Conservation (phyloP, 2,113 vertebrate genomes). For the Dromas ardeola region DNA sequence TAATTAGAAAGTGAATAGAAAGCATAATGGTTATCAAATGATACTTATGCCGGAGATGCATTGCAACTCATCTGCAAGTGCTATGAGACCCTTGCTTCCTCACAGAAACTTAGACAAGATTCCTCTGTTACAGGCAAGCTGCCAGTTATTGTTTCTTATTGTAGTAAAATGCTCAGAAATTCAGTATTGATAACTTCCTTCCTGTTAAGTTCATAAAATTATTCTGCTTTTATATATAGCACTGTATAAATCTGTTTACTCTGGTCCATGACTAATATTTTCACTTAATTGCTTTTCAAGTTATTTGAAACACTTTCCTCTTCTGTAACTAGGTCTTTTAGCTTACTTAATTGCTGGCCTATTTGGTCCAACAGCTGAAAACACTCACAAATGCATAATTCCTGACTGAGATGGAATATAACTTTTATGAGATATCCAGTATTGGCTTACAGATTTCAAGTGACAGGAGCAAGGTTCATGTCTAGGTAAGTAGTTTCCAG, state of each 20-base stretch:
- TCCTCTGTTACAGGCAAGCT: not conserved
- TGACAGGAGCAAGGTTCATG: not conserved
- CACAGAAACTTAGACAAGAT: conserved; percentile 2
- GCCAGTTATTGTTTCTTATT: not conserved
- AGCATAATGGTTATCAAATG: conserved; percentile 31
- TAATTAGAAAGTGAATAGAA: conserved; percentile 50
- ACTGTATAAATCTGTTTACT: not conserved
- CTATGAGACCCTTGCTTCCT: not conserved
- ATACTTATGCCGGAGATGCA: not conserved
- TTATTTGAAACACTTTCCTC: not conserved
- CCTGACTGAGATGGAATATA: not conserved
- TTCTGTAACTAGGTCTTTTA: not conserved
- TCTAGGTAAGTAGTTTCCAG: not conserved
- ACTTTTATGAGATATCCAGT: not conserved
- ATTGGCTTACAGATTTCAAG: not conserved
- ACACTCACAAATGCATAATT: not conserved
- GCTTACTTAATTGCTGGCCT: not conserved
- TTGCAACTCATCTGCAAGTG: conserved; percentile 11
- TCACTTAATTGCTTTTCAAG: not conserved
- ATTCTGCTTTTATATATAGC: not conserved
- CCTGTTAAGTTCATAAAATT: not conserved
- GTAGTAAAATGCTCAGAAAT: not conserved
- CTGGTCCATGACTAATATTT: not conserved
- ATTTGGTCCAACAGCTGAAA: not conserved
- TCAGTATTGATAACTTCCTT: not conserved